Conservation (phyloP, 2,888 invertebrate species). For the Drosophila limbata region DNA sequence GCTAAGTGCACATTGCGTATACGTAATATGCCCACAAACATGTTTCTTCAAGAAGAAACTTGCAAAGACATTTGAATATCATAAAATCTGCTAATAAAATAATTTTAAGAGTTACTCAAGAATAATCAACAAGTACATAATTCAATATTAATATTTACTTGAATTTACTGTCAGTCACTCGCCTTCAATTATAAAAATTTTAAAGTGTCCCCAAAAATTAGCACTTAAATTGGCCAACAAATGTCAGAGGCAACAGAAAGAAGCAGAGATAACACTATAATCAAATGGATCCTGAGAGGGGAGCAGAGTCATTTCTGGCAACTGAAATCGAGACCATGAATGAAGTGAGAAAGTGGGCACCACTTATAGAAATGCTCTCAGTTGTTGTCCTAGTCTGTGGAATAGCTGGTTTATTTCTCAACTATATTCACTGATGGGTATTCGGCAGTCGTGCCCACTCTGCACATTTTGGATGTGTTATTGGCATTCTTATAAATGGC, state of each 20-base stretch:
- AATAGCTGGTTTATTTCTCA: background rate
- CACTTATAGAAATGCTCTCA: slow-evolving; percentile 32
- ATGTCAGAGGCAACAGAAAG: background rate
- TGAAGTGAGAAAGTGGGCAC: slow-evolving; percentile 43
- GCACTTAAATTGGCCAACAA: slow-evolving; percentile 5
- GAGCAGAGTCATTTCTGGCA: background rate
- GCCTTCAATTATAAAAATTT: background rate
- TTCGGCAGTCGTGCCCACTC: background rate
- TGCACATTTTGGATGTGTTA: background rate
- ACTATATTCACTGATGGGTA: background rate
- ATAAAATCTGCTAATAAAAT: background rate
- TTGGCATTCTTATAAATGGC: slow-evolving; percentile 16
- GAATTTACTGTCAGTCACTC: slow-evolving; percentile 20
- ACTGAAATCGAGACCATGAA: background rate
- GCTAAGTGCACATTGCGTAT: slow-evolving; percentile 5
- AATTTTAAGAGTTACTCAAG: background rate
- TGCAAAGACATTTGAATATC: background rate
- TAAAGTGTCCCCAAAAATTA: background rate
- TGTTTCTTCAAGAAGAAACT: background rate
- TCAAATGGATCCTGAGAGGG: background rate
- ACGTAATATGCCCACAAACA: slow-evolving; percentile 7
- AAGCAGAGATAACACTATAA: background rate
- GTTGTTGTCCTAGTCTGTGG: slow-evolving; percentile 28
- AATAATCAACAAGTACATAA: background rate
- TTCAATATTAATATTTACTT: slow-evolving; percentile 1